A percentile compares a stretch with the other conserved stretches of the same genome.
Conservation (phyloP, 2,113 vertebrate genomes). For the Prunella himalayana region DNA sequence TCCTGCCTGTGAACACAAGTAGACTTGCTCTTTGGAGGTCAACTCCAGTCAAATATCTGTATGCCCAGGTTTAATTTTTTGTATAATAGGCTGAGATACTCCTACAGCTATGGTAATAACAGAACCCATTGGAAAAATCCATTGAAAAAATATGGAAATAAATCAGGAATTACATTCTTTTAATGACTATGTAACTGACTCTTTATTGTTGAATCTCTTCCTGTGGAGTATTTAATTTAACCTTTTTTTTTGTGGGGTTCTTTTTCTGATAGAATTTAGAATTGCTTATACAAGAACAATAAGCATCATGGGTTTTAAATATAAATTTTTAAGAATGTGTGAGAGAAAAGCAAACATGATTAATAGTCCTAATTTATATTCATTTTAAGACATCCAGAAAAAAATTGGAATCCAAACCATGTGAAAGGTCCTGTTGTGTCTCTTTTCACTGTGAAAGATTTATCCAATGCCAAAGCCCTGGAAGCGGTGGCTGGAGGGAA, state of each 20-base stretch:
- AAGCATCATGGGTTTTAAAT: background rate
- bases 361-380: background rate
- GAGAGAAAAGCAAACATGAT: background rate
- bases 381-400: slow-evolving; percentile 83
- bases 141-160: background rate
- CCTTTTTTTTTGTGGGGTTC: fast-evolving
- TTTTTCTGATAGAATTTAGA: background rate
- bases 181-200: background rate
- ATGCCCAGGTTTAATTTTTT: background rate
- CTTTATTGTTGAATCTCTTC: background rate
- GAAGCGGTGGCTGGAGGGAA: slow-evolving; percentile 89
- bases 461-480: slow-evolving; percentile 83
- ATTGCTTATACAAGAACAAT: background rate
- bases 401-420: slow-evolving; percentile 78
- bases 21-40: background rate
- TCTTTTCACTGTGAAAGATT: slow-evolving; percentile 82
- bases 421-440: slow-evolving; percentile 90
- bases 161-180: background rate
- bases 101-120: background rate
- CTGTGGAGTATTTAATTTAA: background rate
- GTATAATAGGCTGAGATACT: background rate
- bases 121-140: background rate
- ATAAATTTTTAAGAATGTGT: background rate
- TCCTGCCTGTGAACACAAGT: background rate
- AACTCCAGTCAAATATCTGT: background rate